phyloP scores from a whole-genome alignment of 2,113 vertebrate genomes.

The Dasyurus viverrinus region DNA sequence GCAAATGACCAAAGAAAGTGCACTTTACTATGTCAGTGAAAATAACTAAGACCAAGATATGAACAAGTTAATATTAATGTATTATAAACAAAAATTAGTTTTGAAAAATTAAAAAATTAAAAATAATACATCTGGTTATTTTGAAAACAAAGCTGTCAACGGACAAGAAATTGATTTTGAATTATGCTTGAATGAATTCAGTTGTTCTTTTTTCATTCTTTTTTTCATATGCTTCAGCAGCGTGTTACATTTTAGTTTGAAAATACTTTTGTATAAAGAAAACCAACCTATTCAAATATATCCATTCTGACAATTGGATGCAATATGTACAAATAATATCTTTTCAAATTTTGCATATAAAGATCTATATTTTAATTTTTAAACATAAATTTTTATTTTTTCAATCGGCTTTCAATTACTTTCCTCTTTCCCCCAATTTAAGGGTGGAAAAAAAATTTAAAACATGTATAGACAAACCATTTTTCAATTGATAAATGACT shows the following conservation, averaged over 20 bases:
- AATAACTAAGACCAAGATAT: slow-evolving; percentile 17
- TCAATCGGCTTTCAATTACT: background rate
- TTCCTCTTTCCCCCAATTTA: background rate
- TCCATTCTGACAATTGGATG: background rate
- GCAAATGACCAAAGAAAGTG: slow-evolving; percentile 39
- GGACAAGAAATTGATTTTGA: background rate
- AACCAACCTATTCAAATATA: background rate
- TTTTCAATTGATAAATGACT: no score
- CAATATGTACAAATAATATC: background rate
- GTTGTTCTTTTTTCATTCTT: background rate
- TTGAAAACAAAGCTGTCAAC: background rate
- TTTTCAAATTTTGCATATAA: background rate
- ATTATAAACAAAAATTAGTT: background rate
- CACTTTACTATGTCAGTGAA: slow-evolving; percentile 27
- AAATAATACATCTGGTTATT: background rate
- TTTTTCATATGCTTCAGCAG: background rate
- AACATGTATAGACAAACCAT: background rate
- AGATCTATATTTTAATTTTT: background rate
- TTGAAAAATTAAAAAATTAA: background rate
- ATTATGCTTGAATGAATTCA: background rate
- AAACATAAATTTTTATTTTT: background rate
- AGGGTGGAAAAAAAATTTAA: background rate
- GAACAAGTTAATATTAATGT: background rate
- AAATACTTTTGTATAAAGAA: background rate
- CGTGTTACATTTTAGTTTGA: background rate